These are phyloP conservation scores for Germaria angustata DNA, from an alignment of 2,888 invertebrate genomes.

Conservation along the genomic window DNA sequence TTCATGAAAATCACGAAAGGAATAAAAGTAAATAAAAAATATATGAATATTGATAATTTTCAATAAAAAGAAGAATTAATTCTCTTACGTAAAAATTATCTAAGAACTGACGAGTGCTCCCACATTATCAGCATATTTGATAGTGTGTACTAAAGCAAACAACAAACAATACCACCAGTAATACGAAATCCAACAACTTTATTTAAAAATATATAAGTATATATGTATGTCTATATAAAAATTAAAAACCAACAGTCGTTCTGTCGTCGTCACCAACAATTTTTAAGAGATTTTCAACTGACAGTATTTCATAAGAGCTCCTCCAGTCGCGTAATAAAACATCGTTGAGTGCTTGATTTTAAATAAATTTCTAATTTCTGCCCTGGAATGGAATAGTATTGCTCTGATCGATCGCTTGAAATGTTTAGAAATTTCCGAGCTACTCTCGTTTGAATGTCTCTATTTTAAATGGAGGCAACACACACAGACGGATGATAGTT, in stretches of 20 bases:
- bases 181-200: constrained; percentile 16
- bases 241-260: constrained; percentile 36
- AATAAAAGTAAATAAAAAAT: too few species aligned
- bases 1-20: too few species aligned
- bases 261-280: constrained; percentile 31
- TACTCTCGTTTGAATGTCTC: background rate
- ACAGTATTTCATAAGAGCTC: constrained; percentile 47
- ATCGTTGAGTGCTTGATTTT: constrained; percentile 33
- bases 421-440: background rate
- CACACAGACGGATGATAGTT: background rate
- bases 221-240: too few species aligned
- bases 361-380: constrained; percentile 37
- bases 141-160: constrained; percentile 27
- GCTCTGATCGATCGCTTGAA: background rate
- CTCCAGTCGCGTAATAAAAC: constrained; percentile 20
- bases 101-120: constrained; percentile 1
- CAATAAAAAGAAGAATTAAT: constrained; percentile 16
- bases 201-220: too few species aligned
- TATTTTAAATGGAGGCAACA: background rate
- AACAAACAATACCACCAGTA: constrained; percentile 24
- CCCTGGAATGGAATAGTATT: constrained; percentile 34
- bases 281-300: constrained; percentile 44
- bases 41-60: too few species aligned
- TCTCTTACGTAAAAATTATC: constrained; percentile 32
- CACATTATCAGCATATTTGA: constrained; percentile 29